A percentile compares a stretch with the other conserved stretches of the same genome.
Evolutionary conservation across 1,140 invertebrate species (phyloP).

Genomic region (Papilio glaucus): DNA sequence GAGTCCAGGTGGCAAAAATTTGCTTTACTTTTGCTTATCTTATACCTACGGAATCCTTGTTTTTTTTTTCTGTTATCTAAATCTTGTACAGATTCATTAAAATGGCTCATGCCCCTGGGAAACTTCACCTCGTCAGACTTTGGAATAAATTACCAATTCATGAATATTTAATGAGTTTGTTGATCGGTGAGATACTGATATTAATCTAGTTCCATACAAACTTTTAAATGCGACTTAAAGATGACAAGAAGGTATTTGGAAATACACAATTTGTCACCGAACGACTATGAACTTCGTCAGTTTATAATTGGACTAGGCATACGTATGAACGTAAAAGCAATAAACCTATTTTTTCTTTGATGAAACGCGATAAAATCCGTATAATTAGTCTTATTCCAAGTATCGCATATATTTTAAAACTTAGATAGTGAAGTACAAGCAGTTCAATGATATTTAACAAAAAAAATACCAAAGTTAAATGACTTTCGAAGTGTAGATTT

Average conservation of each 20-base stretch:
- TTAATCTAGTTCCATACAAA: constrained; percentile 9
- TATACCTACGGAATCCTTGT: neutral
- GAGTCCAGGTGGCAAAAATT: neutral
- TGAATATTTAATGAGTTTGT: constrained; percentile 27
- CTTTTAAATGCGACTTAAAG: constrained; percentile 10
- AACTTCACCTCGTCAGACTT: constrained; percentile 23
- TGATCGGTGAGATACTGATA: constrained; percentile 12
- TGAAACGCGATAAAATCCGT: no score
- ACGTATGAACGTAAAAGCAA: no score
- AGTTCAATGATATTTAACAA: neutral
- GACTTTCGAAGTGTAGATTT: neutral
- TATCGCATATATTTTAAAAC: neutral
- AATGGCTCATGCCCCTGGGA: constrained; percentile 3
- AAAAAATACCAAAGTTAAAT: neutral
- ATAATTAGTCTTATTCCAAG: no score
- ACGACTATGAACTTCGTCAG: no score
- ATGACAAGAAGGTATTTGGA: neutral
- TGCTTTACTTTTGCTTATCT: neutral
- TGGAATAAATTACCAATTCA: neutral
- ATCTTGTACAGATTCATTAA: constrained; percentile 6
- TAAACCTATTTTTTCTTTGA: no score
- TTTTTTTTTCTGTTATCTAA: constrained; percentile 2
- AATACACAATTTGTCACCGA: neutral
- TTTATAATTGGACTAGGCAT: no score
- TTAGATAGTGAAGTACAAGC: neutral